A percentile compares a stretch with the other conserved stretches of the same genome.
Conservation (phyloP, 2,113 vertebrate species). For the Gulo gulo region DNA sequence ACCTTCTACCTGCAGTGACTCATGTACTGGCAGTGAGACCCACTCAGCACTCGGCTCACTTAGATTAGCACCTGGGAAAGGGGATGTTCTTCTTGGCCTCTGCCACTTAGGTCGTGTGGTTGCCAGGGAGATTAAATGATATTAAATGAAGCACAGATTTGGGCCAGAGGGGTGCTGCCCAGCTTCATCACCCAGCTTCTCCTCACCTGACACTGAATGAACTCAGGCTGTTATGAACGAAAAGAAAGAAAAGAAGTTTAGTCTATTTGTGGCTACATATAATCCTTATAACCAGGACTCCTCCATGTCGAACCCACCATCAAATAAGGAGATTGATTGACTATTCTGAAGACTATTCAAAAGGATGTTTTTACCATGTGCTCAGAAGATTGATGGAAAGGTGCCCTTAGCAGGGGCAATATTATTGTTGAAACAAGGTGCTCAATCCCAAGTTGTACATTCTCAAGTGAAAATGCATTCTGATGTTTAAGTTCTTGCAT, state of each 20-base stretch:
- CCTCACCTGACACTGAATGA: not conserved
- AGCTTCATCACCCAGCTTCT: not conserved
- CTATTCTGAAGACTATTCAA: not conserved
- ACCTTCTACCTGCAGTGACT: not conserved
- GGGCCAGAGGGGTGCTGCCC: not conserved
- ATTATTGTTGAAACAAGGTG: not conserved
- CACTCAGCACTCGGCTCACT: not conserved
- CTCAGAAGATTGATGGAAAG: not conserved
- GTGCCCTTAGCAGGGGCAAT: no score
- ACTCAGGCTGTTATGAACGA: not conserved
- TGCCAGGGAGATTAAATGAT: not conserved
- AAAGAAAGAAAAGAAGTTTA: not conserved
- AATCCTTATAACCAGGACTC: not conserved
- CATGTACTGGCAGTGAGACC: fast-evolving
- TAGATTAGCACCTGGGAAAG: not conserved
- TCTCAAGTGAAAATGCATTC: not conserved
- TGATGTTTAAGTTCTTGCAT: not conserved
- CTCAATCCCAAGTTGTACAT: not conserved
- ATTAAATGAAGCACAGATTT: not conserved
- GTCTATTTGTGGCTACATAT: not conserved
- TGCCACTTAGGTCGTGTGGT: no score
- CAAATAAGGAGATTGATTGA: not conserved
- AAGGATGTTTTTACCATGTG: not conserved
- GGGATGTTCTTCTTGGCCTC: fast-evolving
- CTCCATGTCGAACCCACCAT: not conserved